Evolutionary conservation across 2,888 invertebrate genomes (phyloP).

Genomic region (Oxystoma pomonae): DNA sequence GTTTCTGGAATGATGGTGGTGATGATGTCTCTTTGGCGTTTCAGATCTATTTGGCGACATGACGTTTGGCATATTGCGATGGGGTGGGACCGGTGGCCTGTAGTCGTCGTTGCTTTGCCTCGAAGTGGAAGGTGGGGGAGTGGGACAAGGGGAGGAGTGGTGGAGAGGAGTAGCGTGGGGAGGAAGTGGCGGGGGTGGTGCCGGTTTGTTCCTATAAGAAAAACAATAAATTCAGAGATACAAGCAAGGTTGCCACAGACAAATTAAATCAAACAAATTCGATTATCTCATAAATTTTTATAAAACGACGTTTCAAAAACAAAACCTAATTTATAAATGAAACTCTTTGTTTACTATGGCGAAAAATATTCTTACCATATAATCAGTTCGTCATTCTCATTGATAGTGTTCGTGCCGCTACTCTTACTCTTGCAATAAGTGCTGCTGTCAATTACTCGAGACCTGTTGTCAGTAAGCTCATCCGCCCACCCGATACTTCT

Average conservation of each 20-base stretch:
- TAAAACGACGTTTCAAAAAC: too few relatives aligned
- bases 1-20: slow-evolving; percentile 48
- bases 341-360: too few relatives aligned
- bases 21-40: slow-evolving; percentile 44
- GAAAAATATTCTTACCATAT: slow-evolving; percentile 42
- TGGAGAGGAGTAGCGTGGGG: slow-evolving; percentile 48
- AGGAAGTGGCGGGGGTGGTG: slow-evolving; percentile 47
- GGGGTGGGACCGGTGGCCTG: slow-evolving; percentile 85
- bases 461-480: neutral
- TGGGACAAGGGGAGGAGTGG: neutral
- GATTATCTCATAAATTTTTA: too few relatives aligned
- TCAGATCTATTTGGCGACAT: slow-evolving; percentile 33
- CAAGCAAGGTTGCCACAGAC: too few relatives aligned
- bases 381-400: slow-evolving; percentile 38
- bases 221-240: too few relatives aligned
- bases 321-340: too few relatives aligned
- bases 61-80: slow-evolving; percentile 63
- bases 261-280: too few relatives aligned
- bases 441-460: slow-evolving; percentile 56
- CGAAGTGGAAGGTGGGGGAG: slow-evolving; percentile 2
- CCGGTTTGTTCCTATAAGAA: slow-evolving; percentile 43
- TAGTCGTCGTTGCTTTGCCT: slow-evolving; percentile 56
- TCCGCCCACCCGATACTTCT: neutral
- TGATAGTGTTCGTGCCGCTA: slow-evolving; percentile 18
- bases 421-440: slow-evolving; percentile 64